Evolutionary conservation across 2,888 invertebrate genomes (phyloP).

Genomic region (Melanophora roralis): DNA sequence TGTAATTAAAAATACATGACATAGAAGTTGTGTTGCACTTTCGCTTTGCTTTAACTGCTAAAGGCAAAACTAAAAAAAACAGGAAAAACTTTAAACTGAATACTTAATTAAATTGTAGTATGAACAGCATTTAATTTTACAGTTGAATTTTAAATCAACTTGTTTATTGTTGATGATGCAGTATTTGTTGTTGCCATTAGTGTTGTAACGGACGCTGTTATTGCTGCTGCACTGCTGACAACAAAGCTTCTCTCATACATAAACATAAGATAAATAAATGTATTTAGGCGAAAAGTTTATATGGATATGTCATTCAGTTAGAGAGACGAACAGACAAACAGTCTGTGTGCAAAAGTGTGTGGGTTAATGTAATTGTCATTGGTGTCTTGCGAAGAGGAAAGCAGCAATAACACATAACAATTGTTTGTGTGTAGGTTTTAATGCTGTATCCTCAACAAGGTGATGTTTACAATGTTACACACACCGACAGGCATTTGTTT

Average conservation of each 20-base stretch:
- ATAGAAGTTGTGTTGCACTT: neutral
- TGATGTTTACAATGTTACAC: slow-evolving; percentile 3
- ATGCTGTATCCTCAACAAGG: slow-evolving; percentile 2
- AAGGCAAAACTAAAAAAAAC: neutral
- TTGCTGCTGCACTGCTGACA: slow-evolving; percentile 2
- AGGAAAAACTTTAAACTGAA: slow-evolving; percentile 15
- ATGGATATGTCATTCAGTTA: neutral
- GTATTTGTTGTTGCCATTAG: neutral
- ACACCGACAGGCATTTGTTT: too few species aligned
- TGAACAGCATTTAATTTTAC: slow-evolving; percentile 19
- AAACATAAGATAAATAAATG: slow-evolving; percentile 25
- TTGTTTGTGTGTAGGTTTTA: neutral
- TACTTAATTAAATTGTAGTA: neutral
- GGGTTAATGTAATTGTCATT: slow-evolving; percentile 47
- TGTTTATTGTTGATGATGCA: neutral
- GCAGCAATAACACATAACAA: neutral
- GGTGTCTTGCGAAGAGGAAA: neutral
- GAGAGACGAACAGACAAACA: too few species aligned
- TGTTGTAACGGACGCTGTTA: neutral
- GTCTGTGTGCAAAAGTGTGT: neutral
- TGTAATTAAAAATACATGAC: neutral
- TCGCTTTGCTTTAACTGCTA: neutral
- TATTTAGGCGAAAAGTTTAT: neutral
- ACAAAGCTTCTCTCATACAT: slow-evolving; percentile 12
- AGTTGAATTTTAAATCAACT: slow-evolving; percentile 12